Conservation (phyloP, 53 echinoderm and acorn worm species). For the Henricia sp. region DNA sequence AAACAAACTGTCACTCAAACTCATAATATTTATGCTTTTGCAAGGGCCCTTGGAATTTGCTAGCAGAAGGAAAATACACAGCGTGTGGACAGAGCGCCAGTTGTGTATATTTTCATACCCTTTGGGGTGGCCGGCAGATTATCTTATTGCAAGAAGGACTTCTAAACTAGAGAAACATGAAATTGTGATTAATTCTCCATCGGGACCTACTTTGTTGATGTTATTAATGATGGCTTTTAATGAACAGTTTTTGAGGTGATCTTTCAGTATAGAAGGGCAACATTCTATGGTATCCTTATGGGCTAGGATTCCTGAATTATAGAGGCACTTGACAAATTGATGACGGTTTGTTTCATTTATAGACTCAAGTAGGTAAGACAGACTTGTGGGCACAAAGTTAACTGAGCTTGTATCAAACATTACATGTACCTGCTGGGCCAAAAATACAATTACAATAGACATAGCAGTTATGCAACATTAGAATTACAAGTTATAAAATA, state of each 20-base stretch:
- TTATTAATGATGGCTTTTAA: conserved; percentile 52
- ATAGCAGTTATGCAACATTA: too few species aligned
- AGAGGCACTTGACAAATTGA: too few species aligned
- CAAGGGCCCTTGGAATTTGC: conserved; percentile 43
- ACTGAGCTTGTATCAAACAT: too few species aligned
- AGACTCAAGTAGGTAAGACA: too few species aligned
- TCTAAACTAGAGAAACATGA: not conserved
- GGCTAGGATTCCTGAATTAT: too few species aligned
- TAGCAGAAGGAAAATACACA: conserved; percentile 45
- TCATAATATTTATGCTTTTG: conserved; percentile 59
- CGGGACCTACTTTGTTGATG: conserved; percentile 23
- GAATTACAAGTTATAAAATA: too few species aligned
- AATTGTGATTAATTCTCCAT: conserved; percentile 28
- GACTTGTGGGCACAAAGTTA: too few species aligned
- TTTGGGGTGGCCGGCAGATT: conserved; percentile 8
- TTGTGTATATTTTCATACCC: conserved; percentile 56
- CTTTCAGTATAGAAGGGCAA: not conserved
- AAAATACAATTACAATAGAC: too few species aligned
- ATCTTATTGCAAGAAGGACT: not conserved
- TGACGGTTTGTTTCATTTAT: too few species aligned
- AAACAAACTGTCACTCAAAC: conserved; percentile 55
- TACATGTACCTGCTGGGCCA: too few species aligned
- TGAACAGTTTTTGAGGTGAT: conserved; percentile 26
- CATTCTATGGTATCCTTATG: not conserved
- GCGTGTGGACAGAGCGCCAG: not conserved